phyloP scores from a whole-genome alignment of 2,113 vertebrate genomes.

The Maylandia zebra region DNA sequence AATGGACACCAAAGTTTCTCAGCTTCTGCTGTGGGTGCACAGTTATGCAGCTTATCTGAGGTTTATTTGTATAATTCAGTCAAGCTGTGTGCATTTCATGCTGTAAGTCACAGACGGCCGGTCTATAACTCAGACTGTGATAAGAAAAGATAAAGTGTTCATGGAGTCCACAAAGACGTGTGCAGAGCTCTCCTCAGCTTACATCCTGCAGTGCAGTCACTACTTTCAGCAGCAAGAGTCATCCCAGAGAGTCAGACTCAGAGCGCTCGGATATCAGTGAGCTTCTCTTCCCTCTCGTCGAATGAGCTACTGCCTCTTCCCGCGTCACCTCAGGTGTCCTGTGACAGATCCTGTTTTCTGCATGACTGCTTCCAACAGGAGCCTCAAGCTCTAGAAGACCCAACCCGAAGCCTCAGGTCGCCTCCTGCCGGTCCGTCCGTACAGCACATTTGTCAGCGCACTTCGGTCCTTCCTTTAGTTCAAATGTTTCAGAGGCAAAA shows the following conservation, averaged over 20 bases:
- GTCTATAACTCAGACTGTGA: background rate
- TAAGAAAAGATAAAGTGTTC: background rate
- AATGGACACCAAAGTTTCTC: background rate
- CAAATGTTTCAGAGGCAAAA: background rate
- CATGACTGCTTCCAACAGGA: background rate
- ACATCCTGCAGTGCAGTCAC: background rate
- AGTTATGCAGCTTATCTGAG: background rate
- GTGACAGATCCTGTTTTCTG: conserved; percentile 29
- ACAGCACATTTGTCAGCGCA: background rate
- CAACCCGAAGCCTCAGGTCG: background rate
- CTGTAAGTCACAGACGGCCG: background rate
- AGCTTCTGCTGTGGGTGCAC: background rate
- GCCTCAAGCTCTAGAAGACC: background rate
- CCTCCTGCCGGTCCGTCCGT: background rate
- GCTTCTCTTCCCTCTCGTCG: background rate
- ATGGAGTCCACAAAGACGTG: background rate
- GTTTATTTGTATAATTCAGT: background rate
- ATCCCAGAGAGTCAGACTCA: background rate
- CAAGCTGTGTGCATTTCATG: background rate
- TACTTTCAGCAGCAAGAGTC: background rate
- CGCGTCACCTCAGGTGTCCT: conserved; percentile 6
- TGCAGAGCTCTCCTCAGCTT: background rate
- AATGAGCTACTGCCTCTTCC: background rate
- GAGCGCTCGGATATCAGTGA: background rate
- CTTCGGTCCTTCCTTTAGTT: background rate